Percentiles rank a stretch among this genome's conserved stretches.
Conservation (phyloP, 2,113 vertebrate species). For the Rhynchomys soricoides region DNA sequence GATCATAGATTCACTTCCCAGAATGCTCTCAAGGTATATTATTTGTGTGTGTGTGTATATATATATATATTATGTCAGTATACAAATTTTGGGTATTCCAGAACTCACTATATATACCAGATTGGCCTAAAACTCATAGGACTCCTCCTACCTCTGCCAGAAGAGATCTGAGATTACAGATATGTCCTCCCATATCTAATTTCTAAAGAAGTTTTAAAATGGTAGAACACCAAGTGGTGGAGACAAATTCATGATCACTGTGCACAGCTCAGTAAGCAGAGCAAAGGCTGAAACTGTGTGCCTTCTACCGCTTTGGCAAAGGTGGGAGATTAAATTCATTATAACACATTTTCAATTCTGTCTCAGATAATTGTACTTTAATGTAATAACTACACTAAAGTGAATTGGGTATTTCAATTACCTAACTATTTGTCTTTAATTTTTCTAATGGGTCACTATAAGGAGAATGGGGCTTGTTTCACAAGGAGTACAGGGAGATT, state of each 20-base stretch:
- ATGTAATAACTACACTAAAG: background rate
- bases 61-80: no score
- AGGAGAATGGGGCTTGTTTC: background rate
- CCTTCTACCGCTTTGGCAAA: background rate
- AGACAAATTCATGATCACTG: background rate
- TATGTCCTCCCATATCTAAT: background rate
- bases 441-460: background rate
- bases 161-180: background rate
- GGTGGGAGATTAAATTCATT: background rate
- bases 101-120: background rate
- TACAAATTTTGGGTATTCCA: background rate
- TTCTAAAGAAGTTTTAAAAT: background rate
- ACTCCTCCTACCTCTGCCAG: background rate
- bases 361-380: background rate
- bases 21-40: background rate
- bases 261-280: background rate
- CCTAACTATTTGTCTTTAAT: slow-evolving; percentile 24
- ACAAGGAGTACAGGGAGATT: background rate
- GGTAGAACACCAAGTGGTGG: background rate
- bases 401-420: background rate
- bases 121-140: background rate
- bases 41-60: background rate
- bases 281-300: background rate
- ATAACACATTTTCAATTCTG: background rate
- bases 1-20: background rate